Base-by-base conservation (phyloP, 2,888 invertebrate species). In the Charanyca ferruginea region DNA sequence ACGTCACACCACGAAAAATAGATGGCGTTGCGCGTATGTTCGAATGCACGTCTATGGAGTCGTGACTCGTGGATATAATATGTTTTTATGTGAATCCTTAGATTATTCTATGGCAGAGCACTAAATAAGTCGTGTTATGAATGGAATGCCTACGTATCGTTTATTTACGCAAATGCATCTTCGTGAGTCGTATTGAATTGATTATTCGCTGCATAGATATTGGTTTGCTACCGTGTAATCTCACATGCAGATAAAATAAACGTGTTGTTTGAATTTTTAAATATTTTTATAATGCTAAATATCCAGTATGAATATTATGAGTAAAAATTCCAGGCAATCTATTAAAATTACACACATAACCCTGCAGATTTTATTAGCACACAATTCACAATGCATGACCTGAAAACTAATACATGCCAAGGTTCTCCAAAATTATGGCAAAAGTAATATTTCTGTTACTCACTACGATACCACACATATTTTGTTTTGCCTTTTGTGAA, bases 161-260 rank as follows among this genome's bases (percentile, higher is more conserved):
- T 83, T 89, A 85, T 89, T 90, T 88, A 89, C 83, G 88, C 85
- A 89, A 90, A 90, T 87, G 81, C 68, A 81, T 81, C 80, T 83
- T 75, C 80, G 80, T 80, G 83, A 80, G 80, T 77, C 72, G 77
- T 80, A 81, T 79, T 72, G 84, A 87, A 85, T 87, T 84, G 82
- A 87, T 87, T 86, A 86, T 78, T 60, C 68, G 67, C 80, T 83
- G 86, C 85, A 84, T 85, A 86, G 68, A 81, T 76, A 76, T 71
- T 77, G 80, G 78, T 78, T 80, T 76, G 85, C 88, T 85, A 84
- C 82, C 77, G 79, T 85, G 78, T 79, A 83, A 81, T 81, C 72
- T 77, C 73, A 73, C 68, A 77, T 77, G 57, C 66, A 78, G 76
- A 79, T 82, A 84, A 77, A 76, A 73, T 77, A 71, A 79, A 71